Evolutionary conservation across 2,113 vertebrate genomes (phyloP), one percentile per base, ranked within the genome.

Genomic region (Jacana jacana): DNA sequence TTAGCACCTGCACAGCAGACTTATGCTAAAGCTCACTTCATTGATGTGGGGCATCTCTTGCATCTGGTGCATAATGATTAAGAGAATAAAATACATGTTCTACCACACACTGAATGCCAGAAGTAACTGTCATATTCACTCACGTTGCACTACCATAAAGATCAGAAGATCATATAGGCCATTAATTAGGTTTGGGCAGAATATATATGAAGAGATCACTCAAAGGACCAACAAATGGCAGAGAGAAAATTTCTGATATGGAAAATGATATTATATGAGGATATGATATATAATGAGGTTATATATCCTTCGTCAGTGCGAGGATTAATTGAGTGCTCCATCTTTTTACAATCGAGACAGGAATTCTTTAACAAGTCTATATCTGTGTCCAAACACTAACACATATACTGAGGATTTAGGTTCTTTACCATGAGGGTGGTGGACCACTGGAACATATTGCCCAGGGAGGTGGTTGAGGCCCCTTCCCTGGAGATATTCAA

Each of bases 1-100:
- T 76, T 94, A 88, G 88, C 91, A 89, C 95, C 96, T 97, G 95
- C 94, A 95, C 55, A 46, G 52, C 91, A 94, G 92, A 87, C 88
- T 35, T 7, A 68, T 3, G 58, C 86, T 81, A 76, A 76, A 71
- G 71, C 91, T 96, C 65, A 70, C 40, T 89, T 83, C 91, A 93
- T 77, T 94, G 96, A 96, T 96, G 90, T 95, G 95, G 94, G 81
- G 88, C 88, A 54, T 35, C 86, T 91, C 81, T 95, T 93, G 79
- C 73, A 84, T 94, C 91, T 97, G 96, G 61, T 89, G 68, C 0
- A 0, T 52, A 87, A 92, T 89, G 88, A 96, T 93, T 94, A 89
- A 86, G 81, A 91, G 77, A 87, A 86, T 76, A 83, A 88, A 91
- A 91, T 93, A 64, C 33, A 39, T 81, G 85, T 93, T 87, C 91